Base-by-base conservation (phyloP, 30 jellyfish, hydroid and myxozoan species). In the Aurelia sp. region DNA sequence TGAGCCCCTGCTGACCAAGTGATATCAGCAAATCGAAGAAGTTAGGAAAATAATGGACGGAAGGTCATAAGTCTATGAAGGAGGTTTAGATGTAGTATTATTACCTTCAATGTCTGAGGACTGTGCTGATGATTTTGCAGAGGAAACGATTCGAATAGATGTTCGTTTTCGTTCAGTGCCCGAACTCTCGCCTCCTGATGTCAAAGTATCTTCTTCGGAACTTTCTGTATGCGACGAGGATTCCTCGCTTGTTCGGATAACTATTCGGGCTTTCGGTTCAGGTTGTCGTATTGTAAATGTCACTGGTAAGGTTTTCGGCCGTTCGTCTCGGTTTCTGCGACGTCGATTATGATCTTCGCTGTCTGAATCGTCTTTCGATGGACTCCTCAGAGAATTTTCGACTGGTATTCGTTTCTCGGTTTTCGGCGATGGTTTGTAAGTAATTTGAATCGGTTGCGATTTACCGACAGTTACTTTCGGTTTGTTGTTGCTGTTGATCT, bases 251-350 rank as follows among this genome's bases (percentile, higher is more conserved):
- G 74, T n/a, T 53, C 77, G 51, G 60, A 18, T n/a, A n/a, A 17
- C 55, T 5, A 66, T 27, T 16, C 77, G 77, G 33, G 19, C 50
- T 22, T 66, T 27, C 3, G 71, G 71, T 13, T 52, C 71, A 6
- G 73, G 71, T 37, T 51, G 79, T 76, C 64, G 73, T 11, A 84
- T 66, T 48, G 59, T 74, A 18, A 84, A 66, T 5, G 87, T 84
- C 21, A 84, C 66, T 35, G 93, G 93, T 23, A 62, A 40, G 0
- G 93, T 84, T 63, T 84, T 84, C 74, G 82, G 81, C 31, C 91
- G 22, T 58, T 82, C 85, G 13, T 62, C 59, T 23, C 93, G 74
- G n/a, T 51, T 57, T 62, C 87, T 74, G 27, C 87, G 73, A 4
- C 66, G 79, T 20, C 66, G 20, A 23, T 63, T 40, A 51, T 78